phyloP scores from a whole-genome alignment of 2,888 invertebrate species.

The Petrophora chlorosata region DNA sequence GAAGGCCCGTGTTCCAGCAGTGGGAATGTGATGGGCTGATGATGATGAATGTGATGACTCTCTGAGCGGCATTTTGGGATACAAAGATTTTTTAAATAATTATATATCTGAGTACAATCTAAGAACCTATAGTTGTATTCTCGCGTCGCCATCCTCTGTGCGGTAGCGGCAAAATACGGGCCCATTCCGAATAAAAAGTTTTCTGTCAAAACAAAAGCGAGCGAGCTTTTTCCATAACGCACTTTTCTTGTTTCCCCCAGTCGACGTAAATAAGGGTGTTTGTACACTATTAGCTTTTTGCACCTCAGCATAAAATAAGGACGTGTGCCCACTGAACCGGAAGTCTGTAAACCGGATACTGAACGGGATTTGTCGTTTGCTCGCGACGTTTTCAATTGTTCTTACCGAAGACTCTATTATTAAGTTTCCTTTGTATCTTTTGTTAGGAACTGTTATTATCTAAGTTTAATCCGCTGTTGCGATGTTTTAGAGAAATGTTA shows the following conservation, averaged over 20 bases:
- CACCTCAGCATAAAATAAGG: constrained; percentile 26
- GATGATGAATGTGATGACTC: too few species aligned
- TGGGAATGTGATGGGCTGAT: too few species aligned
- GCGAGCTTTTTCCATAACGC: constrained; percentile 1
- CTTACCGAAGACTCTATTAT: constrained; percentile 20
- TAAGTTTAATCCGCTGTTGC: constrained; percentile 9
- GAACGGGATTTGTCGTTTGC: constrained; percentile 19
- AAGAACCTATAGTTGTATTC: too few species aligned
- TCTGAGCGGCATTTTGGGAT: too few species aligned
- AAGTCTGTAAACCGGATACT: constrained; percentile 15
- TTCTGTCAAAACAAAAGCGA: not conserved
- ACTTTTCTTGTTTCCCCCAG: constrained; percentile 16
- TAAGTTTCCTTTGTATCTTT: constrained; percentile 19
- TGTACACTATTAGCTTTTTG: constrained; percentile 24
- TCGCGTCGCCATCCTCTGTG: too few species aligned
- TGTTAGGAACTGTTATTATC: constrained; percentile 9
- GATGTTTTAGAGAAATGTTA: not conserved
- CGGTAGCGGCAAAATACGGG: too few species aligned
- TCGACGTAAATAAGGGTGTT: constrained; percentile 19
- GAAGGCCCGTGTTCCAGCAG: too few species aligned
- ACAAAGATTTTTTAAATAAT: too few species aligned
- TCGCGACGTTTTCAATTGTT: constrained; percentile 24
- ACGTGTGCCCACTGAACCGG: constrained; percentile 24
- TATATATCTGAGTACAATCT: too few species aligned
- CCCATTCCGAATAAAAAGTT: not conserved